Conservation (phyloP, 2,888 invertebrate genomes). For the Pyralis farinalis region DNA sequence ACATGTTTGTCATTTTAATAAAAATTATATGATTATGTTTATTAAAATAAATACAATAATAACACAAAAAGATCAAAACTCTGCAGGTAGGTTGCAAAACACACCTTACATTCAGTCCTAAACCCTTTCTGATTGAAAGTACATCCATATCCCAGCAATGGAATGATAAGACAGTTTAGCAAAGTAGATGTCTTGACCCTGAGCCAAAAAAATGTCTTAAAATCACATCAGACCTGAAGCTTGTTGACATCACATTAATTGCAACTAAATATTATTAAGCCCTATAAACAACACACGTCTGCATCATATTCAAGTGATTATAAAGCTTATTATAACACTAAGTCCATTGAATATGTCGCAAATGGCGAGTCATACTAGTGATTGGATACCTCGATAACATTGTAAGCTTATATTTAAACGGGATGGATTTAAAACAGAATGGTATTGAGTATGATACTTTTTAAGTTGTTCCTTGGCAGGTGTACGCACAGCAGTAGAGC, state of each 20-base stretch:
- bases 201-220: conserved; percentile 27
- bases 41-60: too few species aligned
- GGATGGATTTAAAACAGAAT: conserved; percentile 70
- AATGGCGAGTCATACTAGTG: conserved; percentile 29
- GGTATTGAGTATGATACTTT: conserved; percentile 64
- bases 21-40: too few species aligned
- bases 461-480: conserved; percentile 42
- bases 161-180: too few species aligned
- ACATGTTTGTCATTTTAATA: too few species aligned
- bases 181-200: too few species aligned
- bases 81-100: too few species aligned
- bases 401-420: conserved; percentile 59
- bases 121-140: too few species aligned
- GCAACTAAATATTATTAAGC: conserved; percentile 67
- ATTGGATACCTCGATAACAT: conserved; percentile 33
- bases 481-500: conserved; percentile 33
- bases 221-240: conserved; percentile 53
- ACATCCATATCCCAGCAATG: too few species aligned
- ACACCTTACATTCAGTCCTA: too few species aligned
- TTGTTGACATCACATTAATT: conserved; percentile 59
- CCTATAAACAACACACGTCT: conserved; percentile 35
- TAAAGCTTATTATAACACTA: conserved; percentile 12
- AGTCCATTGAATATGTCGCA: conserved; percentile 31
- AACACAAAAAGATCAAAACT: too few species aligned
- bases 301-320: conserved; percentile 19